Evolutionary conservation across 2,888 invertebrate genomes (phyloP), one percentile per base, ranked within the genome.

Genomic region (Ectobius pallidus): DNA sequence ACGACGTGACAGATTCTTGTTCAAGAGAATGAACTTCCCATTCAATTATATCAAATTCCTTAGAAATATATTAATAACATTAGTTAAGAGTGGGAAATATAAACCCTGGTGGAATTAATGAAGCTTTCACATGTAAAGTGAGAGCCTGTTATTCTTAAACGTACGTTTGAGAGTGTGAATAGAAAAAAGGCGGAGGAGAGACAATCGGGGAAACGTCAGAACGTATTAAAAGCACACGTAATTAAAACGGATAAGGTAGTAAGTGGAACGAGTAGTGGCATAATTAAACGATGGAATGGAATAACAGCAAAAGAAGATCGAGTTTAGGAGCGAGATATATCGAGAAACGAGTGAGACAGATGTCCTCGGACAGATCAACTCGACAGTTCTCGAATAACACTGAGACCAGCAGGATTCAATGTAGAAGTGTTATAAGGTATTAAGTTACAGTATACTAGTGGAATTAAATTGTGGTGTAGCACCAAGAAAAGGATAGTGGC

Each of bases 241-340:
- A 65, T 65, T 65, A 65, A 65, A 65, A 65, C 65, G 65, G 65
- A 65, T 65, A 65, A 65, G 46, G 65, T 46, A 65, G 65, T n/a
- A 27, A n/a, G n/a, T n/a, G n/a, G 30, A 30, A 30, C 9, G 58
- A 58, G 46, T n/a, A 39, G 9, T 11, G n/a, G 46, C 46, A 34
- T 65, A 65, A 65, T 65, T 65, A 65, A 65, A 65, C 46, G 44
- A 18, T 27, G 46, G 44, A 44, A 46, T 16, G 27, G 44, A 44
- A 46, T 46, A 65, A 65, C 25, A 65, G 65, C 46, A 14, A 65
- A 65, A 65, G 65, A 65, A 65, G 44, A 65, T 65, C 27, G 65
- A 65, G 27, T 58, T 58, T 25, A 25, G 30, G 9, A 58, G 58
- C 32, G 58, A 58, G 58, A 58, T 58, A 46, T 46, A 46, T 11